Base-by-base conservation (phyloP, 2,888 invertebrate species). In the Hirtodrosophila confusa region DNA sequence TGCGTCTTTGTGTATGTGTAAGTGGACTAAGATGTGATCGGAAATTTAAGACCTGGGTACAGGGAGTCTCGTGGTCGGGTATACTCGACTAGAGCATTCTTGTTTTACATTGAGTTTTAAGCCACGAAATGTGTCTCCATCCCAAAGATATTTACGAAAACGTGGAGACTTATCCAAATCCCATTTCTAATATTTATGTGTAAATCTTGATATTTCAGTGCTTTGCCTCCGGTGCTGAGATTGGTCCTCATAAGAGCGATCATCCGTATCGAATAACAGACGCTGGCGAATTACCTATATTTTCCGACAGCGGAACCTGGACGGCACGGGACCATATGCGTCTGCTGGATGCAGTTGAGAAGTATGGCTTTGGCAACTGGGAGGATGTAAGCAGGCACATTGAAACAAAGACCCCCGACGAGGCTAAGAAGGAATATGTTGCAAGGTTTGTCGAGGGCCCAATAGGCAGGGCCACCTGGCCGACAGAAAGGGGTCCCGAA, bases 341-440 rank as follows among this genome's bases (percentile, higher is more conserved):
- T 87, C 92, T 98, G 73, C 92, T 98, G 78, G 97, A 98, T 92
- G 97, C 97, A 0, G 97, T 98, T 80, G 98, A 98, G 92, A 95
- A 97, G 89, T 98, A 96, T 93, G 97, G 98, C 1, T 98, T 97
- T 92, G 98, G 98, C 33, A 98, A 98, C 91, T 98, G 98, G 98
- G 97, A 97, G 91, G 96, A 97, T 91, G 96, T 98, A 78, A 95
- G 97, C 58, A 95, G 95, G 92, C 96, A 97, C 89, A 96, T 98
- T 79, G 96, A 97, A 92, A 96, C 96, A 27, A 93, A 95, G 89
- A 95, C 95, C 60, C 94, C 97, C n/a, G 97, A 97, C 93, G 97
- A 98, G 92, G 96, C 97, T 72, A 96, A 96, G 93, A 96, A 97
- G 88, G 97, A 98, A 91, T 98, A 97, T 90, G 95, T 96, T 61